Base-by-base conservation (phyloP, 1,140 invertebrate genomes). In the Tetramorium alpestre region DNA sequence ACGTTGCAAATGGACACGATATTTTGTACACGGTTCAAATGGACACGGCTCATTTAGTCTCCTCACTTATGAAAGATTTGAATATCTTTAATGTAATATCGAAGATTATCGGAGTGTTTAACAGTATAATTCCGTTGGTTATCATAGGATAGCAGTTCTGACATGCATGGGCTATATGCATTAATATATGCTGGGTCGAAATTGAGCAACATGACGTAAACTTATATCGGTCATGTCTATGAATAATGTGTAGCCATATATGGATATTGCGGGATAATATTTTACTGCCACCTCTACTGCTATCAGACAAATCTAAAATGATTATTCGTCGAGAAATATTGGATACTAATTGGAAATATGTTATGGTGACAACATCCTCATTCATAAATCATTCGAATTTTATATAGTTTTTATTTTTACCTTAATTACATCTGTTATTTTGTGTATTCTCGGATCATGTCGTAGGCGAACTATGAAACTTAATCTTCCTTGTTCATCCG, bases 391-490 rank as follows among this genome's bases (percentile, higher is more conserved):
- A 2, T 33, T 33, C 8, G 8, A 65, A 1, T 3, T 2, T 81
- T 70, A 25, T 16, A 5, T 49, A 51, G 16, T 4, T 49, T 47
- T 38, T 25, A 49, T 22, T 38, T 8, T 91, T 91, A 96, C 94
- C 94, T 96, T 97, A 25, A 97, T 94, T 7, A 97, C 94, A 88
- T 97, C 95, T 88, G 96, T 94, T 78, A 96, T 95, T 33, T 93
- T 94, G 70, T 96, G 96, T 44, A 87, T 93, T 44, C 93, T 95
- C 2, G 97, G 96, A 94, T 97, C 92, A 87, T 96, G 94, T 62
- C 97, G 95, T 11, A 97, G 92, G 28, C 28, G 28, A 33, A 33
- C 2, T 33, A 33, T 33, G 1, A 97, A 92, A 0, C 97, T 95
- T 88, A 95, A 94, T 78, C 95, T 91, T 70, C 95, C 95, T 88